A percentile compares a stretch with the other conserved stretches of the same genome.
Evolutionary conservation across 2,888 invertebrate genomes (phyloP).

Genomic region (Protodeltote pygarga): DNA sequence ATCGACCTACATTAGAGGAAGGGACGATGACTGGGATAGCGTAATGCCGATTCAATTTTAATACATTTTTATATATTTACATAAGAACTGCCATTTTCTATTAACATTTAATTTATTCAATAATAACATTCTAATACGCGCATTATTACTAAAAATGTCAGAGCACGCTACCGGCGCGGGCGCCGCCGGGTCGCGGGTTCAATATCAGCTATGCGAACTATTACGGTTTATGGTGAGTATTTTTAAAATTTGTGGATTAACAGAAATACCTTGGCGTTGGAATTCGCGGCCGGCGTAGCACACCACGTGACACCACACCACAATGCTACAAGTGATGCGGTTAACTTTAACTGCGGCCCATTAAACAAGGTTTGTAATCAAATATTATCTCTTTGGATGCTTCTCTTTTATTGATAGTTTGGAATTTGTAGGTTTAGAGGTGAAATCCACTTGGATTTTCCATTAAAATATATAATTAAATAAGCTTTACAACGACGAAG

Average conservation of each 20-base stretch:
- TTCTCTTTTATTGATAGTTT: conserved; percentile 6
- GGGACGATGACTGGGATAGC: too few species aligned
- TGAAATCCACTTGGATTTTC: too few species aligned
- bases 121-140: conserved; percentile 2
- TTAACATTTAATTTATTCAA: too few species aligned
- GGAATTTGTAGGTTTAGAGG: not conserved
- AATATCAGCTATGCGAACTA: conserved; percentile 6
- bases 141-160: conserved; percentile 2
- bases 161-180: conserved; percentile 5
- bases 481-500: too few species aligned
- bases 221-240: conserved; percentile 1
- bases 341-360: conserved; percentile 6
- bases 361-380: not conserved
- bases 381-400: conserved; percentile 6
- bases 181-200: conserved; percentile 25
- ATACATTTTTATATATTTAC: too few species aligned
- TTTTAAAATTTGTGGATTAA: not conserved
- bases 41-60: too few species aligned
- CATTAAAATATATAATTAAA: too few species aligned
- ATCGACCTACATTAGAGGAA: too few species aligned
- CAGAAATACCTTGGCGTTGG: not conserved
- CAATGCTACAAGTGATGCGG: not conserved
- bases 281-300: too few species aligned
- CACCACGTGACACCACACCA: too few species aligned
- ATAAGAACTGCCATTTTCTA: too few species aligned